Base-by-base conservation (phyloP, 2,113 vertebrate genomes). In the Vanacampus margaritifer region DNA sequence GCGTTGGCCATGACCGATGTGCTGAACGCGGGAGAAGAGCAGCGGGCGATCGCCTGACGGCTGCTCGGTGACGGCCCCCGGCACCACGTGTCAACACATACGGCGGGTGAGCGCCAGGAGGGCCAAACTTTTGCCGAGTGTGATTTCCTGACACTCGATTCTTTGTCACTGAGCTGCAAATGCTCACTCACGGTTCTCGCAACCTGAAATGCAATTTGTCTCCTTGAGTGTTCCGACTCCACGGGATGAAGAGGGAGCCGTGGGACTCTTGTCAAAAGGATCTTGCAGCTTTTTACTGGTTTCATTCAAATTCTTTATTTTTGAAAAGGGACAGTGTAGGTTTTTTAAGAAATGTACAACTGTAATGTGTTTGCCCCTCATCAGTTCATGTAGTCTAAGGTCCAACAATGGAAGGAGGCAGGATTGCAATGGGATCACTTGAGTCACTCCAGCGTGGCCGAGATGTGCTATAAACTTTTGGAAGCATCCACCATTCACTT, bases 91-190 rank as follows among this genome's bases (percentile, higher is more conserved):
- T 71, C 69, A 69, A 72, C 77, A 77, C 45, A 64, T 54, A 61
- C 64, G 61, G 66, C 76, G 58, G 68, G 70, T 35, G 64, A 71
- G 61, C 77, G 79, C 68, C 77, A 64, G 58, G 78, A 82, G 71
- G 59, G 60, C 66, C 78, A 76, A 70, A 74, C 75, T 78, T 83
- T 86, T 85, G 78, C 80, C 79, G 81, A 57, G 69, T 72, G 67
- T 77, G 74, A 72, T 86, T 84, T 80, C 65, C 63, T 73, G 82
- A 61, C 70, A 68, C 69, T 75, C 58, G 53, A 60, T 71, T 79
- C 56, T 76, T 56, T 72, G 59, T 71, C 82, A 79, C 80, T 68
- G 77, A 23, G n/a, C 23, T 73, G 26, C 68, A 21, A 61, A 75
- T 74, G 68, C 46, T 43, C 75, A 75, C 53, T 67, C 66, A 64